Base-by-base conservation (phyloP, 1,140 invertebrate species). In the Saxidomus purpurata region DNA sequence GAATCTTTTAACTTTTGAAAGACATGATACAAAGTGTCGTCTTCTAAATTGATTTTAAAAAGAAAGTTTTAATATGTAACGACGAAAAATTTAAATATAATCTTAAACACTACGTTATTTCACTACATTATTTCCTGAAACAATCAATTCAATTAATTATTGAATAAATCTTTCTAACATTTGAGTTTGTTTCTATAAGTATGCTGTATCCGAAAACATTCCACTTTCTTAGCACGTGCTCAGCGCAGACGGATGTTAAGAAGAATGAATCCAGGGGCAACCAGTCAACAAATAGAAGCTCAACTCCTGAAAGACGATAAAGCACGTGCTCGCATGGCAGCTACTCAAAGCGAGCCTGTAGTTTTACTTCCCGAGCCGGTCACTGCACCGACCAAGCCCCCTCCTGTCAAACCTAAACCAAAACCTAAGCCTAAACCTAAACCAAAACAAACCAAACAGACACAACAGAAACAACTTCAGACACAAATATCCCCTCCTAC, bases 241-340 rank as follows among this genome's bases (percentile, higher is more conserved):
- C 47, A 79, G 31, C 76, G 76, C 8, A 52, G 76, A 79, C 43
- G 28, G 34, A n/a, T 79, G 9, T 34, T 79, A 6, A 79, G 25
- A 55, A 28, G 49, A 55, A 79, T 79, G 76, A 79, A 79, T 55
- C 76, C 76, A 0, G 76, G 76, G 19, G 25, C 25, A 52, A 79
- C 76, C n/a, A 34, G 36, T 52, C n/a, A 25, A 36, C 76, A 79
- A 36, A 79, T 79, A 47, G 76, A 79, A 49, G 49, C 76, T 17
- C 76, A 79, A 17, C 76, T 79, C 0, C 0, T 55, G 6, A 17
- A 49, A 17, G 76, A 79, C 22, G 76, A 79, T 25, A 55, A 79
- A n/a, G 76, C 76, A 36, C 76, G 76, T 34, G 76, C 76, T 22
- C 31, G 36, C 15, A 52, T 79, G 76, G 76, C 76, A 15, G 76